Conservation (phyloP, 2,113 vertebrate genomes). For the Vulpes lagopus region DNA sequence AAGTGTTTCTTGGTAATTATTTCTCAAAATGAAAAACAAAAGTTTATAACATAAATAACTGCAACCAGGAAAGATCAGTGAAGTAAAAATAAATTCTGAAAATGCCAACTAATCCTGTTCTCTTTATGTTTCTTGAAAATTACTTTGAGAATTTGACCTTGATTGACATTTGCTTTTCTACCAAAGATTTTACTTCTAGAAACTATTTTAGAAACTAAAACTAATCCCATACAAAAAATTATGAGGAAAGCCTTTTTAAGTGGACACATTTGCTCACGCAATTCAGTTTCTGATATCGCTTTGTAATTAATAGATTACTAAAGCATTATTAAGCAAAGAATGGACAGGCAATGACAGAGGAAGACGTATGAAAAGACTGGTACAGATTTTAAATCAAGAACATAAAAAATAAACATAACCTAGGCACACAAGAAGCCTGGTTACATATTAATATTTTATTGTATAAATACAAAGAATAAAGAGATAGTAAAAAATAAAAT, state of each 20-base stretch:
- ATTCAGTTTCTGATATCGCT: background rate
- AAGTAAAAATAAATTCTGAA: background rate
- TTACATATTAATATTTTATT: background rate
- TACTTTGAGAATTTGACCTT: conserved; percentile 26
- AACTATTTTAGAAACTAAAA: too few relatives aligned
- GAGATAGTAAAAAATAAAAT: background rate
- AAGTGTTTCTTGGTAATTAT: background rate
- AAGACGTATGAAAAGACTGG: background rate
- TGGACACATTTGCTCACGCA: background rate
- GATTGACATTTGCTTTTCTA: background rate
- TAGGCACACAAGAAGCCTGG: background rate
- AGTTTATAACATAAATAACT: conserved; percentile 9
- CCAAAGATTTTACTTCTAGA: background rate
- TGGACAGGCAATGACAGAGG: background rate
- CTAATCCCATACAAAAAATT: background rate
- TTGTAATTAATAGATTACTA: background rate
- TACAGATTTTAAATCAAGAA: background rate
- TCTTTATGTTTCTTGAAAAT: conserved; percentile 18
- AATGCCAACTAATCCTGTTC: background rate
- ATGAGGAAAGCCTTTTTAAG: background rate
- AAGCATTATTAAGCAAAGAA: background rate
- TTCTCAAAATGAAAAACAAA: conserved; percentile 37
- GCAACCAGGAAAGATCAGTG: background rate
- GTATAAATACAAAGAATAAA: conserved; percentile 23
- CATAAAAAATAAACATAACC: background rate